phyloP scores from a whole-genome alignment of 2,888 invertebrate genomes.

The Drosophila histrio region DNA sequence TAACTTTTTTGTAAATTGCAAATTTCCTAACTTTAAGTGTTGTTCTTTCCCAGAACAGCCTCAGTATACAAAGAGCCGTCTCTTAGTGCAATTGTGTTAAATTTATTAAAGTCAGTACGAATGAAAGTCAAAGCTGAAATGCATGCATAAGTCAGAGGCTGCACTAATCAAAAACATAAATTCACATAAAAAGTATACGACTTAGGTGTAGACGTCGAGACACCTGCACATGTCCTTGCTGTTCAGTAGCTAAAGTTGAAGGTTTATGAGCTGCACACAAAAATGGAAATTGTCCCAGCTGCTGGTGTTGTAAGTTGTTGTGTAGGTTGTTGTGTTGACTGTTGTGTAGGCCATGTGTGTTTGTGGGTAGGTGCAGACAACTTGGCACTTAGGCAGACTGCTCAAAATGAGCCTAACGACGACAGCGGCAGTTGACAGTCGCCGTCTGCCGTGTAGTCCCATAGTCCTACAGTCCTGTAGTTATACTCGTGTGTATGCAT shows the following conservation, averaged over 20 bases:
- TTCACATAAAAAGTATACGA: slow-evolving; percentile 72
- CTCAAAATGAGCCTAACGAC: slow-evolving; percentile 73
- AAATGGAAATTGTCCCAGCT: slow-evolving; percentile 75
- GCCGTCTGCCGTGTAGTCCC: slow-evolving; percentile 27
- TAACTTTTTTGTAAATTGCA: not conserved
- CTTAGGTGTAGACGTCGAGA: slow-evolving; percentile 36
- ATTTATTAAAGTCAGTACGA: slow-evolving; percentile 61
- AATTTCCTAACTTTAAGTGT: not conserved
- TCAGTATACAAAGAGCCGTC: not conserved
- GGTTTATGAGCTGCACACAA: slow-evolving; percentile 77
- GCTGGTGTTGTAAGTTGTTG: slow-evolving; percentile 34
- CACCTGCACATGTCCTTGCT: slow-evolving; percentile 73
- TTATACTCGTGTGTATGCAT: slow-evolving; percentile 30
- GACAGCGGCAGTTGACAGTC: slow-evolving; percentile 60
- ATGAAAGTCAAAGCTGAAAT: slow-evolving; percentile 58
- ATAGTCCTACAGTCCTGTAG: slow-evolving; percentile 1
- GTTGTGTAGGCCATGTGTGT: not conserved
- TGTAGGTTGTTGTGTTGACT: slow-evolving; percentile 23
- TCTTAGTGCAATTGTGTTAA: slow-evolving; percentile 31
- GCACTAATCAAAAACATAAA: slow-evolving; percentile 79
- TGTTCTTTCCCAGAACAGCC: slow-evolving; percentile 17
- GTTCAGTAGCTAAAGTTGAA: slow-evolving; percentile 66
- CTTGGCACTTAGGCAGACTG: slow-evolving; percentile 69
- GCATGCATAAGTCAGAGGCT: slow-evolving; percentile 71
- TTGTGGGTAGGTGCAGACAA: slow-evolving; percentile 40